A percentile compares a stretch with the other conserved stretches of the same genome.
Evolutionary conservation across 2,113 vertebrate species (phyloP).

Genomic region (Tautogolabrus adspersus): DNA sequence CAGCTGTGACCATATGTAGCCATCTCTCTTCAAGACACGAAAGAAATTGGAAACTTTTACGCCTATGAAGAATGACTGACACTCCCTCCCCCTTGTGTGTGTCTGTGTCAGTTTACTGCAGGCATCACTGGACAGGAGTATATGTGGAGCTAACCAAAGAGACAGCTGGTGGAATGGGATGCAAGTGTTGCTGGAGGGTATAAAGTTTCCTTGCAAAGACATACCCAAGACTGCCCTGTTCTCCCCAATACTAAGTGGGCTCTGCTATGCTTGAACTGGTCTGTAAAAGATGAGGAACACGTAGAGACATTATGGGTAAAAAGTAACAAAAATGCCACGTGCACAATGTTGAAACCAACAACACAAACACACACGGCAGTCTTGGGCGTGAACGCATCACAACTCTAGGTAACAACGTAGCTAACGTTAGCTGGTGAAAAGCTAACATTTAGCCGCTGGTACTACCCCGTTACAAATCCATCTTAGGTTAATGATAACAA

Average conservation of each 20-base stretch:
- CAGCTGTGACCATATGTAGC: constrained; percentile 72
- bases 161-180: constrained; percentile 78
- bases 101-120: constrained; percentile 56
- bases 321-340: constrained; percentile 61
- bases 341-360: constrained; percentile 62
- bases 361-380: constrained; percentile 43
- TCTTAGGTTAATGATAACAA: constrained; percentile 8
- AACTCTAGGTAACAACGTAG: constrained; percentile 49
- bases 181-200: constrained; percentile 66
- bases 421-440: constrained; percentile 51
- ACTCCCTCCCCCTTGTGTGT: constrained; percentile 60
- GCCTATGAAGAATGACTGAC: constrained; percentile 62
- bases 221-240: constrained; percentile 49
- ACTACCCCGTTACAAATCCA: constrained; percentile 35
- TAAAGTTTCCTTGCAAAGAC: constrained; percentile 69
- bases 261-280: not conserved
- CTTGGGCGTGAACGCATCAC: constrained; percentile 70
- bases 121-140: constrained; percentile 47
- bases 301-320: constrained; percentile 1
- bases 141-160: constrained; percentile 43
- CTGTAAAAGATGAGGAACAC: not conserved
- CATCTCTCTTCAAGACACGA: constrained; percentile 67
- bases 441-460: constrained; percentile 63
- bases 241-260: not conserved
- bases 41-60: constrained; percentile 77